These are phyloP conservation scores for Alentia gelatinosa DNA, from an alignment of 2,888 invertebrate species.

Conservation along the genomic window DNA sequence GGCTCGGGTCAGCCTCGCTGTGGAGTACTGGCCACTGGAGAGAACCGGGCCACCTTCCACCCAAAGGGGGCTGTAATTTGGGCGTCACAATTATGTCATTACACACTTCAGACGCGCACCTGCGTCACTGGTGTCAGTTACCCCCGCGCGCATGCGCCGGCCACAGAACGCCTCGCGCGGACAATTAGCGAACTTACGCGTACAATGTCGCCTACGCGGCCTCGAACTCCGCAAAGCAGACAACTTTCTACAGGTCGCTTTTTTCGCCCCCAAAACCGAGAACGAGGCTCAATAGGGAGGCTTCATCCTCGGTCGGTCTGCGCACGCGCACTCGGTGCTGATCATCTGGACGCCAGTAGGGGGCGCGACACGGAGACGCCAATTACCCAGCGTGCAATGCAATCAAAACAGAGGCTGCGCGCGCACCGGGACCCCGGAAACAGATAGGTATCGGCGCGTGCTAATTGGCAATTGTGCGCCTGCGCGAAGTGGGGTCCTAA, in stretches of 20 bases:
- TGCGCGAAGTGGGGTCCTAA: not conserved
- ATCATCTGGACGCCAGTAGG: not conserved
- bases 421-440: not conserved
- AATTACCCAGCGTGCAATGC: not conserved
- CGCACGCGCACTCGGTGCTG: not conserved
- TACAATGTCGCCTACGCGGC: not conserved
- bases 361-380: not conserved
- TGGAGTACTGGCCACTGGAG: not conserved
- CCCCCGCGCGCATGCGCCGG: not conserved
- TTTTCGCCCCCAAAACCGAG: too few relatives aligned
- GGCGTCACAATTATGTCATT: conserved; percentile 26
- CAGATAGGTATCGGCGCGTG: not conserved
- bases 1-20: not conserved
- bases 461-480: conserved; percentile 22
- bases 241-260: too few relatives aligned
- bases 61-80: not conserved
- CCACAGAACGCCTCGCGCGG: not conserved
- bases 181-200: not conserved
- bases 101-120: conserved; percentile 22
- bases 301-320: not conserved
- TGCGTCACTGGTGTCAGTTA: not conserved
- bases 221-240: too few relatives aligned
- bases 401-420: conserved; percentile 2
- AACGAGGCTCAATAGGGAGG: too few relatives aligned
- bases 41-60: not conserved